Percentiles rank a stretch among this genome's conserved stretches.
Conservation (phyloP, 2,797 vertebrate species). For the Selene dorsalis region DNA sequence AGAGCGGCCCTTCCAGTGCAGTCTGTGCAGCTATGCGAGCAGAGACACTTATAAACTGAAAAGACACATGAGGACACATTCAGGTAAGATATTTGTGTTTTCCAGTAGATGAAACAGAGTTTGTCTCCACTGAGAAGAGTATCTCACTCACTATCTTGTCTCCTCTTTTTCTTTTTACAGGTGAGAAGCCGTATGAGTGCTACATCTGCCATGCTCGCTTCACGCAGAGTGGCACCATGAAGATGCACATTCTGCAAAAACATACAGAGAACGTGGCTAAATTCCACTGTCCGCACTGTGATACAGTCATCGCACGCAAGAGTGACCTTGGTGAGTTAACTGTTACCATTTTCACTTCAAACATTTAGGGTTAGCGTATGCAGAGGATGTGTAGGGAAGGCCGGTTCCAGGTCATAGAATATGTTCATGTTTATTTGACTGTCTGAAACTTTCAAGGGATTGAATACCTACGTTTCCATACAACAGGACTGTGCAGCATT, state of each 20-base stretch:
- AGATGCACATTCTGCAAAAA: conserved; percentile 99
- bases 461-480: not conserved
- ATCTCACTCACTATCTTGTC: not conserved
- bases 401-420: not conserved
- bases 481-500: not conserved
- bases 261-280: conserved; percentile 98
- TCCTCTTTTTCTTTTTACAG: conserved; percentile 68
- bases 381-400: not conserved
- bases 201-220: conserved; percentile 99
- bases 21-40: conserved; percentile 97
- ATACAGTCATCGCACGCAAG: conserved; percentile 97
- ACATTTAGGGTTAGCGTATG: not conserved
- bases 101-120: not conserved
- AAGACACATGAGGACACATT: conserved; percentile 98
- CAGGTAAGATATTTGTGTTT: conserved; percentile 80
- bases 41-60: conserved; percentile 98
- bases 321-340: conserved; percentile 91
- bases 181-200: conserved; percentile 98
- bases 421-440: not conserved
- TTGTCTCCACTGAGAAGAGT: not conserved
- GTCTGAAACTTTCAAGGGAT: not conserved
- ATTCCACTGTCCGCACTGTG: conserved; percentile 98
- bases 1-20: conserved; percentile 97
- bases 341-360: not conserved
- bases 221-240: conserved; percentile 98